A percentile compares a stretch with the other conserved stretches of the same genome.
These are phyloP conservation scores for Speoplatyrhinus poulsoni DNA, from an alignment of 2,113 vertebrate genomes.

Conservation along the genomic window DNA sequence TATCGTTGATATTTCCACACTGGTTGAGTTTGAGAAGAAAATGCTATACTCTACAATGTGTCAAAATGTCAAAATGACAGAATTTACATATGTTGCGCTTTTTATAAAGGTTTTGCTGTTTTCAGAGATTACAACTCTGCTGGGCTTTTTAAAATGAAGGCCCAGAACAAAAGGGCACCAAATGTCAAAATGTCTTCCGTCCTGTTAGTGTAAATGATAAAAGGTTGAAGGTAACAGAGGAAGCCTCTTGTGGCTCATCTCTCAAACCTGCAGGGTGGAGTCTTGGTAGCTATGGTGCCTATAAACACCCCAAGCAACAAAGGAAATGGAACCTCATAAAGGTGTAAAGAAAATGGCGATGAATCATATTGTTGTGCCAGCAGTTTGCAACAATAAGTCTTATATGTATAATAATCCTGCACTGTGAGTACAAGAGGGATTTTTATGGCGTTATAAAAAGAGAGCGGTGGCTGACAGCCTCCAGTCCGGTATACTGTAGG, in stretches of 20 bases:
- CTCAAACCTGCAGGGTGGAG: constrained; percentile 12
- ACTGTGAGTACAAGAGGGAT: constrained; percentile 49
- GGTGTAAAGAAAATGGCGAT: constrained; percentile 5
- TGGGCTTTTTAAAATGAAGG: not conserved
- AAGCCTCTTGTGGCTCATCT: constrained; percentile 10
- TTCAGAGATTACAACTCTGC: not conserved
- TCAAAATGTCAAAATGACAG: too few relatives aligned
- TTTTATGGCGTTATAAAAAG: constrained; percentile 53
- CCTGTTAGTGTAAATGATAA: not conserved
- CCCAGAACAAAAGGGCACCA: not conserved
- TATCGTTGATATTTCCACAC: too few relatives aligned
- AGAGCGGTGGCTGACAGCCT: constrained; percentile 33
- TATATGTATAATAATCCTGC: constrained; percentile 29
- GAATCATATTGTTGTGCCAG: constrained; percentile 20
- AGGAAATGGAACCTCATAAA: constrained; percentile 30
- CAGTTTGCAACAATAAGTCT: not conserved
- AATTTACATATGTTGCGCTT: too few relatives aligned
- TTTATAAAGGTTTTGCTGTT: too few relatives aligned
- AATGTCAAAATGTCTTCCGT: not conserved
- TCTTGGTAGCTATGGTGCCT: not conserved
- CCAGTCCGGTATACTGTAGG: constrained; percentile 16
- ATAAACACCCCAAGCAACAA: constrained; percentile 1
- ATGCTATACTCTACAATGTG: too few relatives aligned
- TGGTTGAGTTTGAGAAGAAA: too few relatives aligned
- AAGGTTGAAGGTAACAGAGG: not conserved